Percentiles rank a stretch among this genome's conserved stretches.
Conservation (phyloP, 2,113 vertebrate species). For the Hucho hucho region DNA sequence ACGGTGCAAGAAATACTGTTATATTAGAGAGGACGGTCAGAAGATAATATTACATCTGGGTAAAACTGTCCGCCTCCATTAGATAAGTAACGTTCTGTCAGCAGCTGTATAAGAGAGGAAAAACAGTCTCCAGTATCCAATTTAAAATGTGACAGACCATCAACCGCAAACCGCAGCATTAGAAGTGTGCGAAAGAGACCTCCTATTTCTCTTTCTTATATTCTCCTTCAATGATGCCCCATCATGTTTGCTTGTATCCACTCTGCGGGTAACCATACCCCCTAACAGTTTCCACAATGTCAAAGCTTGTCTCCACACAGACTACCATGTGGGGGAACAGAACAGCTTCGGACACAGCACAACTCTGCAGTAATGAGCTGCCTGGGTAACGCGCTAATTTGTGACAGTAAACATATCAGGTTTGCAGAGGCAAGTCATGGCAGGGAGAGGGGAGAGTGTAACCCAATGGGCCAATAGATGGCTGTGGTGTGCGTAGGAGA, state of each 20-base stretch:
- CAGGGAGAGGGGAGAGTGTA: constrained; percentile 22
- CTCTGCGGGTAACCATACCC: constrained; percentile 32
- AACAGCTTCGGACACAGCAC: constrained; percentile 43
- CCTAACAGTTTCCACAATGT: constrained; percentile 22
- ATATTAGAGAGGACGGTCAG: neutral
- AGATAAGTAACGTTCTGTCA: constrained; percentile 39
- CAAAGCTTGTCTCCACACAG: constrained; percentile 39
- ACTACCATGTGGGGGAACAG: neutral
- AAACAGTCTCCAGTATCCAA: constrained; percentile 31
- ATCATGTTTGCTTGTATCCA: constrained; percentile 36
- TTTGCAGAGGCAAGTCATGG: constrained; percentile 26
- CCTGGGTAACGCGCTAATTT: constrained; percentile 49
- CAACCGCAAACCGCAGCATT: constrained; percentile 11
- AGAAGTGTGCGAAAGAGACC: constrained; percentile 22
- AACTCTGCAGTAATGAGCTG: constrained; percentile 51
- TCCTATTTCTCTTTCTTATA: constrained; percentile 16
- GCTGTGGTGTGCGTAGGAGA: constrained; percentile 8
- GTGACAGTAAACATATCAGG: constrained; percentile 54
- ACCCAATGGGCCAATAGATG: constrained; percentile 34
- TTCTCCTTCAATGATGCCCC: constrained; percentile 59
- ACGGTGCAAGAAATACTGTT: neutral
- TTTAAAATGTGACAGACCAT: constrained; percentile 62
- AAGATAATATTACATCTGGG: neutral
- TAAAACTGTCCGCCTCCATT: constrained; percentile 49
- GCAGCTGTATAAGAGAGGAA: constrained; percentile 21